Conservation (phyloP, 2,113 vertebrate genomes). For the Indicator maculatus region DNA sequence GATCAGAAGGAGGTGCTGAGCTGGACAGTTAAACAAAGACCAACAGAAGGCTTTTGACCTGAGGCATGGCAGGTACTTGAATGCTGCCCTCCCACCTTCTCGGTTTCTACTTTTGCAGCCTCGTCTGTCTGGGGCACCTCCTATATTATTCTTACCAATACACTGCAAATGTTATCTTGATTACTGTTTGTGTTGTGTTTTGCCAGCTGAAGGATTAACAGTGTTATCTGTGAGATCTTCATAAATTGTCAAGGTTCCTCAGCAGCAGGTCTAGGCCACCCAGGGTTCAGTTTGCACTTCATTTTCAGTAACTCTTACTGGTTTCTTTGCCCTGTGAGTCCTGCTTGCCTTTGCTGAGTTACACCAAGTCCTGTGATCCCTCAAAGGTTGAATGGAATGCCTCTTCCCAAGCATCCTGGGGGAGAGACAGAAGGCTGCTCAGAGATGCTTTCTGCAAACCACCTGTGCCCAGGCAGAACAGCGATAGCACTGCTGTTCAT, state of each 20-base stretch:
- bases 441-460: not conserved
- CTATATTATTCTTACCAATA: not conserved
- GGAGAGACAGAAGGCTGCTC: not conserved
- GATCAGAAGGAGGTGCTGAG: slow-evolving; percentile 29
- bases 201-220: not conserved
- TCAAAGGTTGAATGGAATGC: not conserved
- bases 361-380: not conserved
- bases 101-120: not conserved
- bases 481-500: not conserved
- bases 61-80: not conserved
- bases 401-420: not conserved
- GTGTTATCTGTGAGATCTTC: not conserved
- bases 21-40: slow-evolving; percentile 34
- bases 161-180: not conserved
- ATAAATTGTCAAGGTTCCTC: not conserved
- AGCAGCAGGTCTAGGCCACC: not conserved
- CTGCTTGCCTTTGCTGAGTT: not conserved
- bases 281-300: fast-evolving
- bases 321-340: not conserved
- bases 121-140: not conserved
- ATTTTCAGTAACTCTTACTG: not conserved
- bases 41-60: slow-evolving; percentile 17
- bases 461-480: fast-evolving
- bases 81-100: not conserved
- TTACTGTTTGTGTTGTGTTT: not conserved